Percentiles rank a stretch among this genome's conserved stretches.
Conservation (phyloP, 2,888 invertebrate genomes). For the Timema cristinae region DNA sequence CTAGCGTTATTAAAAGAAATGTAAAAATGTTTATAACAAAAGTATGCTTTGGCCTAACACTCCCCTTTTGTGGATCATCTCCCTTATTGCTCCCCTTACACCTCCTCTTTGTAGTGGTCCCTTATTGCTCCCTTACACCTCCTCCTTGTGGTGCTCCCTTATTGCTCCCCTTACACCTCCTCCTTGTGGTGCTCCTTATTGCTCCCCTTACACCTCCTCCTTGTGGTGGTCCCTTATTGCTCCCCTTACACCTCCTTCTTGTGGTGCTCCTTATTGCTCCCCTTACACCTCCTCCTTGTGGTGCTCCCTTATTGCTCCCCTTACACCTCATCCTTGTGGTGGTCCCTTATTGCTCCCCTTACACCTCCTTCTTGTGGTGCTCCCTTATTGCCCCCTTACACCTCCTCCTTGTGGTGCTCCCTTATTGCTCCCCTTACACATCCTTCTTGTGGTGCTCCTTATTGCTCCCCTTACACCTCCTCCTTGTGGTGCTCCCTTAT, state of each 20-base stretch:
- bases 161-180: slow-evolving; percentile 19
- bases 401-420: no score
- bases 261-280: slow-evolving; percentile 20
- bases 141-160: not conserved
- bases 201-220: not conserved
- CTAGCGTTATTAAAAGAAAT: no score
- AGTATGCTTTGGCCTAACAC: no score
- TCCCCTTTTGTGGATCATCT: no score
- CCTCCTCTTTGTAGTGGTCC: slow-evolving; percentile 27
- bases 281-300: not conserved
- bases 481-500: not conserved
- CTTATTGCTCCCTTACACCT: not conserved
- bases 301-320: slow-evolving; percentile 11
- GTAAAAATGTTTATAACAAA: no score
- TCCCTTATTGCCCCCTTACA: slow-evolving; percentile 8
- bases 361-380: not conserved
- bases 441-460: slow-evolving; percentile 23
- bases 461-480: not conserved
- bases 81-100: slow-evolving; percentile 16
- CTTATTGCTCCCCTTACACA: slow-evolving; percentile 21
- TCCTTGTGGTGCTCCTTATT: slow-evolving; percentile 21
- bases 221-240: not conserved
- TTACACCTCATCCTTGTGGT: slow-evolving; percentile 23
- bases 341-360: slow-evolving; percentile 12
- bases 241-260: slow-evolving; percentile 20